Evolutionary conservation across 2,113 vertebrate species (phyloP).

Genomic region (Barbus barbus): DNA sequence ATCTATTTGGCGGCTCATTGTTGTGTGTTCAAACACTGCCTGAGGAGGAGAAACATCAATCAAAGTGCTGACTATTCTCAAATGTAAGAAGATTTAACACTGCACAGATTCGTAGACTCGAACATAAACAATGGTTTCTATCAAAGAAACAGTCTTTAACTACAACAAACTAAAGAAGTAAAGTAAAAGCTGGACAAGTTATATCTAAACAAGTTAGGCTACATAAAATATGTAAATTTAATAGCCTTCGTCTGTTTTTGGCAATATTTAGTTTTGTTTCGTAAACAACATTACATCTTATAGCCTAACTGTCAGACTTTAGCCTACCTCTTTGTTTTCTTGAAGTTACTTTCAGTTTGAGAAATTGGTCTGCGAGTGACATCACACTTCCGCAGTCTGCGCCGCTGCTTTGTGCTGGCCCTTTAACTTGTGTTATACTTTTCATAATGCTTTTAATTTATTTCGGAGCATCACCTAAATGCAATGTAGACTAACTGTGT

Average conservation of each 20-base stretch:
- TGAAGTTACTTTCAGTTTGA: background rate
- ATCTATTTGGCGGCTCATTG: background rate
- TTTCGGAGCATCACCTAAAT: background rate
- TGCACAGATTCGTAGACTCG: background rate
- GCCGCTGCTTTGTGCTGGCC: background rate
- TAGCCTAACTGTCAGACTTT: background rate
- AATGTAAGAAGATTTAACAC: constrained; percentile 68
- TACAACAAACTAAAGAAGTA: background rate
- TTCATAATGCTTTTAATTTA: background rate
- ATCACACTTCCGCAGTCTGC: background rate
- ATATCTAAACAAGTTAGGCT: background rate
- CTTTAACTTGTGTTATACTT: background rate
- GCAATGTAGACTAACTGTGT: background rate
- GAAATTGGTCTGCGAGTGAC: too few species aligned
- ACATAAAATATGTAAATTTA: background rate
- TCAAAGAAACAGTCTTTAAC: background rate
- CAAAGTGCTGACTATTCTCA: background rate
- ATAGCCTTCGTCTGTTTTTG: too few species aligned
- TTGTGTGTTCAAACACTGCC: background rate
- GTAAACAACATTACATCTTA: background rate
- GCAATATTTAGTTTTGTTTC: background rate
- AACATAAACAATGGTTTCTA: background rate
- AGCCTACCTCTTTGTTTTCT: background rate
- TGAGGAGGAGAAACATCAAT: background rate
- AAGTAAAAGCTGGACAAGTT: background rate